Conservation (phyloP, 1,140 invertebrate species). For the Zaprionus vittiger region DNA sequence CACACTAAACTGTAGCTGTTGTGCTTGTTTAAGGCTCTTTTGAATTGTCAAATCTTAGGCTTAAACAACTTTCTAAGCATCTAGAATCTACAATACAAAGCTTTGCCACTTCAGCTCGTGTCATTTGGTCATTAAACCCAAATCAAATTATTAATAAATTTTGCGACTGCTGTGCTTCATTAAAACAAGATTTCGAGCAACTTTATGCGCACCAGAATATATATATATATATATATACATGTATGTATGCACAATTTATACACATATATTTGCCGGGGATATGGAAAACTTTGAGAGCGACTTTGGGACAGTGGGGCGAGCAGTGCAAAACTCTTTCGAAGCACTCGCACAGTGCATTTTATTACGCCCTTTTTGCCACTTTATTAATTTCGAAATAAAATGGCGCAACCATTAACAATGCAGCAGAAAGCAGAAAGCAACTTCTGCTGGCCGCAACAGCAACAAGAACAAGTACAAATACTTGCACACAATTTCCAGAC, state of each 20-base stretch:
- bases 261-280: slow-evolving; percentile 14
- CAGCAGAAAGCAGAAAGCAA: slow-evolving; percentile 32
- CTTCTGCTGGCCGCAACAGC: slow-evolving; percentile 12
- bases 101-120: neutral
- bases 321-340: slow-evolving; percentile 22
- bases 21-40: too few relatives aligned
- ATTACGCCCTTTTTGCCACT: slow-evolving; percentile 62
- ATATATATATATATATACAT: too few relatives aligned
- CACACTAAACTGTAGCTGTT: too few relatives aligned
- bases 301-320: slow-evolving; percentile 12
- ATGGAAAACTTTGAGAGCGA: slow-evolving; percentile 46
- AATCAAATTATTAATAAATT: slow-evolving; percentile 35
- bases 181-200: slow-evolving; percentile 43
- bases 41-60: too few relatives aligned
- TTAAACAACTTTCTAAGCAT: neutral
- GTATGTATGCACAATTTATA: slow-evolving; percentile 29
- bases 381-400: slow-evolving; percentile 82
- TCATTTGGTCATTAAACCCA: slow-evolving; percentile 24
- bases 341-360: slow-evolving; percentile 46
- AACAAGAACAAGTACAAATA: slow-evolving; percentile 23
- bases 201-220: slow-evolving; percentile 27
- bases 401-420: slow-evolving; percentile 70
- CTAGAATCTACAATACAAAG: neutral
- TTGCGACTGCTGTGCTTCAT: slow-evolving; percentile 34
- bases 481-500: slow-evolving; percentile 16